These are phyloP conservation scores for Rhinoderma darwinii DNA, from an alignment of 2,113 vertebrate species.

Conservation along the genomic window DNA sequence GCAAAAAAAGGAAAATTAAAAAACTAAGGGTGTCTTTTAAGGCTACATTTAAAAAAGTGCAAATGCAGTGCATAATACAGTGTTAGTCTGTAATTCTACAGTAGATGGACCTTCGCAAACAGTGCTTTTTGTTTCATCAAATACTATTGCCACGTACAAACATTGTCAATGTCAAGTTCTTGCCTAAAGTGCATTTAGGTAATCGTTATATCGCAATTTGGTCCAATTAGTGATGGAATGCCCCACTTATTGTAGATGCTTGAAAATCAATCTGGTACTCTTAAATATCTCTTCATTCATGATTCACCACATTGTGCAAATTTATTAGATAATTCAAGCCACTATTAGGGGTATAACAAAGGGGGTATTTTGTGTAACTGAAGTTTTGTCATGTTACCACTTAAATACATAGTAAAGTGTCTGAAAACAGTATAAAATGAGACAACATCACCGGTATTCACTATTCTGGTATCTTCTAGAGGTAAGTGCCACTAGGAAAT, in stretches of 20 bases:
- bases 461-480: not conserved
- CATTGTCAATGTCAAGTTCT: slow-evolving; percentile 1
- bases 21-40: not conserved
- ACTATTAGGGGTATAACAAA: too few species aligned
- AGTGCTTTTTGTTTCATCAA: not conserved
- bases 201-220: not conserved
- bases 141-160: not conserved
- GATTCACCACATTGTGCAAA: slow-evolving; percentile 2
- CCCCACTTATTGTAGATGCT: not conserved
- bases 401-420: not conserved
- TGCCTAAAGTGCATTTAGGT: not conserved
- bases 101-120: not conserved
- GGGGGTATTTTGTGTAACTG: not conserved
- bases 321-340: slow-evolving; percentile 4
- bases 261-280: not conserved
- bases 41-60: too few species aligned
- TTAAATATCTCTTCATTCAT: not conserved
- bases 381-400: not conserved
- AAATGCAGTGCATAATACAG: not conserved
- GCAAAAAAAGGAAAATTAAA: too few species aligned
- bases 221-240: not conserved
- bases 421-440: slow-evolving; percentile 14
- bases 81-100: not conserved
- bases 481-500: not conserved
- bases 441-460: not conserved